Base-by-base conservation (phyloP, 1,140 invertebrate species). In the Drosophila watanabei region DNA sequence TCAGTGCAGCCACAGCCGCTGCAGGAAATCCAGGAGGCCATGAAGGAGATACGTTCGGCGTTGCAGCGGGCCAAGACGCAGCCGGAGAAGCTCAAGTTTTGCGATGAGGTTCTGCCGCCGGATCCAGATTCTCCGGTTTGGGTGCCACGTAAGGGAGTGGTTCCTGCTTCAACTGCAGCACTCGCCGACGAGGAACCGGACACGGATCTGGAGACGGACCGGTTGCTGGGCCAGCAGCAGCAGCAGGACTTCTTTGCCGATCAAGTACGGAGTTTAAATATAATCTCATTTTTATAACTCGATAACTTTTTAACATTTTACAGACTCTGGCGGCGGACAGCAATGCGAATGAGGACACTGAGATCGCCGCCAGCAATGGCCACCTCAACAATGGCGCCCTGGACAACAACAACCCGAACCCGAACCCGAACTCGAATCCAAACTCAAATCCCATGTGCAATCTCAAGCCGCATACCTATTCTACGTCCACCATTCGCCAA, bases 121-220 rank as follows among this genome's bases (percentile, higher is more conserved):
- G 86, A 81, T 69, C 87, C 88, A 0, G 89, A 92, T 10, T 93
- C 92, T 2, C 92, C 92, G 2, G 86, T 93, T 8, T 93, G 92
- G 92, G 92, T 93, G 30, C 92, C 92, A 14, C 90, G 92, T n/a
- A 89, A 92, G 30, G 65, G 56, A 13, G 52, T 58, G 2, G 24
- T 69, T 1, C 56, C 60, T 4, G 52, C 33, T 37, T 9, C 20
- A 13, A 35, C 11, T 1, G 13, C 18, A 16, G 18, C 32, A 0
- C 32, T 35, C 0, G 82, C 90, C 8, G 92, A 93, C 94, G 97
- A 97, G 86, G 97, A 98, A 94, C 96, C 97, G 5, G 97, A 98
- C 81, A 98, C 97, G 0, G 97, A 98, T 93, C 94, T 97, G 65
- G 98, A 98, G 94, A 98, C 98, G 18, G 98, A 98, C 93, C 94